phyloP scores from a whole-genome alignment of 2,113 vertebrate genomes.

The Pomatostomus ruficeps region DNA sequence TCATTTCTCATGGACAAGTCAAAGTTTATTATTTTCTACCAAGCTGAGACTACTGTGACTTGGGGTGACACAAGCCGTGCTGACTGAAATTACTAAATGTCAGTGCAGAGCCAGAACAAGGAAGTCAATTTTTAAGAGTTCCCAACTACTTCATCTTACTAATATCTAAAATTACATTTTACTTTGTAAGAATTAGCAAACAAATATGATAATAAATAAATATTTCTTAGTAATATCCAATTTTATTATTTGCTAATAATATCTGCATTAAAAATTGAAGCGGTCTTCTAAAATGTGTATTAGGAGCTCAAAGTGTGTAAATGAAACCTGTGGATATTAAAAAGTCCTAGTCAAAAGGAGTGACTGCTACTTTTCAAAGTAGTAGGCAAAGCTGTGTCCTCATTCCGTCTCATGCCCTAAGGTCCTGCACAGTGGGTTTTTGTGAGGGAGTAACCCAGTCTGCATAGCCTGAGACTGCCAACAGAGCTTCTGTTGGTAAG shows the following conservation, averaged over 20 bases:
- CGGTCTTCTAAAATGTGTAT: not conserved
- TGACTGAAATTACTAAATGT: not conserved
- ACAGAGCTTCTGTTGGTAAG: not conserved
- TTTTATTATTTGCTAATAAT: not conserved
- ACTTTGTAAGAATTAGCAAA: not conserved
- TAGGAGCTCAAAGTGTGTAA: not conserved
- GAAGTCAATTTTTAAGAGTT: not conserved
- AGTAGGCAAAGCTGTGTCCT: not conserved
- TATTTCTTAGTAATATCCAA: not conserved
- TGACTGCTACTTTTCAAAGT: not conserved
- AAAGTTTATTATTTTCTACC: not conserved
- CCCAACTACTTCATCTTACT: not conserved
- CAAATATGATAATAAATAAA: not conserved
- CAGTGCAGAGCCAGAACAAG: not conserved
- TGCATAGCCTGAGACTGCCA: fast-evolving
- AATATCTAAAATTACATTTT: not conserved
- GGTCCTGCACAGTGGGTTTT: not conserved
- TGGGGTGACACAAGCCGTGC: not conserved
- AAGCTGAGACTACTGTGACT: not conserved
- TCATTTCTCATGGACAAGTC: not conserved
- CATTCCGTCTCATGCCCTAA: not conserved
- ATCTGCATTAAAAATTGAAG: not conserved
- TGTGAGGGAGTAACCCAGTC: not conserved
- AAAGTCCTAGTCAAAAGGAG: not conserved
- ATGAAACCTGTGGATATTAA: not conserved